Base-by-base conservation (phyloP, 1,140 invertebrate species). In the Pseudomyrmex dendroicus region DNA sequence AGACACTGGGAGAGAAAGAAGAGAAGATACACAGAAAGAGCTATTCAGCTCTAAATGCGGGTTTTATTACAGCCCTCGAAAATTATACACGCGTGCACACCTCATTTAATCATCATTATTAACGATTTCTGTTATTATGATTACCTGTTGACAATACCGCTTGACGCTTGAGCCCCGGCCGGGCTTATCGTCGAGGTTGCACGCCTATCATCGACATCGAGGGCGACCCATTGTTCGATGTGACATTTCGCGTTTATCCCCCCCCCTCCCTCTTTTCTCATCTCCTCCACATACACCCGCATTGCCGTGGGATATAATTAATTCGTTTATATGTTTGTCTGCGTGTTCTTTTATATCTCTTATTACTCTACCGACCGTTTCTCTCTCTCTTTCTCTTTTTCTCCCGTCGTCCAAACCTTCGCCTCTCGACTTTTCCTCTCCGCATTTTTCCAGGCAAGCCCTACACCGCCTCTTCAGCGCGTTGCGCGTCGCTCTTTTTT, bases 51-150 rank as follows among this genome's bases (percentile, higher is more conserved):
- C 15, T 68, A 50, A 80, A 80, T 80, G 76, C 25, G 56, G 74
- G 20, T 80, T 80, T 70, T 72, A 80, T 72, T 72, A 44, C 44
- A 22, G 54, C 15, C 10, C 35, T 20, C 44, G 76, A 66, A 70
- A 80, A 68, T 80, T 80, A 80, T 48, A 48, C 48, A 59, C 54
- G 76, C 66, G 44, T 12, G 54, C 5, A 35, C 66, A 56, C 54
- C 54, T 80, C 76, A 80, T 80, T 80, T 70, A 80, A 80, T 80
- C 76, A 80, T 72, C 76, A 66, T 72, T 80, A 80, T 80, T 70
- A 66, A 68, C 63, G 64, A 70, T 54, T 80, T 70, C 56, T 80
- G 66, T 76, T 64, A 54, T 50, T 54, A 17, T 50, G 54, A 80
- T 80, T 80, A 80, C 76, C 54, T 59, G 76, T 70, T 80, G 64